Evolutionary conservation across 2,888 invertebrate genomes (phyloP), one percentile per base, ranked within the genome.

Genomic region (Drosophila anomalata): DNA sequence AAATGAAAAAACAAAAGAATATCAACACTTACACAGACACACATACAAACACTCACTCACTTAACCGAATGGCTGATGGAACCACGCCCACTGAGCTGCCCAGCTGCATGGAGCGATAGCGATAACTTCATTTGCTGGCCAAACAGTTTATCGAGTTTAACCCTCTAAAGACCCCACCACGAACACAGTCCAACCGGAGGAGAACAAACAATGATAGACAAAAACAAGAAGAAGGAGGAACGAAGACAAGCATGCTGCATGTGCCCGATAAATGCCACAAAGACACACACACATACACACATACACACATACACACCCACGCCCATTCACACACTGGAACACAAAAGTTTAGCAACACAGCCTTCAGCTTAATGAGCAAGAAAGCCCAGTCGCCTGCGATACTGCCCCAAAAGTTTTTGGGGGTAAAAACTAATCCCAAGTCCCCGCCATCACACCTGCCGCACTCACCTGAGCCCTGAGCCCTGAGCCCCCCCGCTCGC

Each of bases 201-300:
- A 36, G 22, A 46, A 42, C n/a, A 42, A 48, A 9, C 31, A 9
- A 58, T 42, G 24, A 7, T 58, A 42, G 24, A 50, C 29, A 57
- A 17, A 46, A 36, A 55, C 12, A 33, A 59, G 31, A 17, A 31
- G 41, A 29, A 56, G 31, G 33, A 50, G 50, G 50, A 44, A 41
- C 39, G 47, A 42, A 44, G 66, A 66, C 39, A 48, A 60, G 68
- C 69, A 54, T 72, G 63, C 71, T 73, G 72, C 58, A 73, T 71
- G 62, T 62, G 65, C 65, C 63, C 65, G 61, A 81, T 77, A 58
- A 61, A 76, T 60, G 73, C 56, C 44, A 56, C 46, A 50, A 62
- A 39, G 60, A 52, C 14, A 57, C 36, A 65, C 17, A 56, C 29
- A 55, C 42, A 59, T 33, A 44, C 22, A 22, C 22, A 22, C 17